Evolutionary conservation across 1,140 invertebrate genomes (phyloP).

Genomic region (Gonatopus flavifemur): DNA sequence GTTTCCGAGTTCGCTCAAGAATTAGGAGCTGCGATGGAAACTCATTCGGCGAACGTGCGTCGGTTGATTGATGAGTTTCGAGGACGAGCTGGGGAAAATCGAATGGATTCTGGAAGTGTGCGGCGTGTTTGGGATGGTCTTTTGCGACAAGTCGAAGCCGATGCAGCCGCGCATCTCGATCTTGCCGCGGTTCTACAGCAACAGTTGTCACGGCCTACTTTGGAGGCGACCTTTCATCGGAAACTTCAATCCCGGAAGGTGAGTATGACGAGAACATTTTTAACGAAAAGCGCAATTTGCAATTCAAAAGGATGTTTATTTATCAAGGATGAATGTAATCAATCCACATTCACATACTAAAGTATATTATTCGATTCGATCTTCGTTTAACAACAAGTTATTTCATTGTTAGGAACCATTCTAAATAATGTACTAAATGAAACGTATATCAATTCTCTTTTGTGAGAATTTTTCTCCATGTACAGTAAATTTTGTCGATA

Average conservation of each 20-base stretch:
- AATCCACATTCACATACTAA: no score
- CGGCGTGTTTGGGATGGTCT: constrained; percentile 91
- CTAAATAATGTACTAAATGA: no score
- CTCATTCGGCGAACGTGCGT: constrained; percentile 88
- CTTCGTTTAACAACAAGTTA: no score
- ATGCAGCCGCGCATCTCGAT: constrained; percentile 87
- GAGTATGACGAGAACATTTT: not conserved
- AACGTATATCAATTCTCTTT: no score
- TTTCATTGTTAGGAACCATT: no score
- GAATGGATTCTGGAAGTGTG: constrained; percentile 82
- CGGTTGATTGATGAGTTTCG: constrained; percentile 85
- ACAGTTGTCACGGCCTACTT: constrained; percentile 78
- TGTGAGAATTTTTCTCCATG: no score
- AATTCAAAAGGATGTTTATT: no score
- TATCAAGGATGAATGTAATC: no score
- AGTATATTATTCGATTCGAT: no score
- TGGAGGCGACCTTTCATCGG: constrained; percentile 88
- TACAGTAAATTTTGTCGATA: no score
- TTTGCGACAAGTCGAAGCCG: constrained; percentile 89
- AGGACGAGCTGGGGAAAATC: constrained; percentile 81
- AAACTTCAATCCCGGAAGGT: constrained; percentile 90
- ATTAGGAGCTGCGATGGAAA: constrained; percentile 87
- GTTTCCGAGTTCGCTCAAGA: constrained; percentile 94
- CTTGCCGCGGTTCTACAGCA: constrained; percentile 83
- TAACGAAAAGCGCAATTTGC: not conserved